Evolutionary conservation across 2,113 vertebrate species (phyloP), one percentile per base, ranked within the genome.

Genomic region (Stigmatopora nigra): DNA sequence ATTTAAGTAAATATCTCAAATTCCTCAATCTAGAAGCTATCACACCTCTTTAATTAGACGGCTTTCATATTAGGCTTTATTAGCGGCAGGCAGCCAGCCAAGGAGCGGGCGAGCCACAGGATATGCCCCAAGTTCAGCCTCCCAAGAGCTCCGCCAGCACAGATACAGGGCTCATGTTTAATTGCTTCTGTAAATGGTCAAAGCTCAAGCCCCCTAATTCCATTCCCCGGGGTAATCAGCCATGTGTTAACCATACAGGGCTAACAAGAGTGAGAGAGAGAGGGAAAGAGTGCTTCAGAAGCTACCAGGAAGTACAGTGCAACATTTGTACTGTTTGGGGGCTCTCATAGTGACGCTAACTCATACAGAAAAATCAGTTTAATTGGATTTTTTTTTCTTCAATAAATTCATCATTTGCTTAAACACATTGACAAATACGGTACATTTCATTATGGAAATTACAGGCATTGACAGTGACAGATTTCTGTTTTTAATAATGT

Each of bases 171-270:
- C 87, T 87, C 85, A 77, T 83, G 82, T 88, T 90, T 90, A 91
- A 91, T 90, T 89, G 88, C 86, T 88, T 90, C 88, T 88, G 86
- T 91, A 91, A 88, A 90, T 84, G 89, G 88, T 89, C 88, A 84
- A 79, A 87, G 86, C 88, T 86, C 83, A 76, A 87, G 81, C 73
- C 79, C 79, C 75, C 85, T 84, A 87, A 88, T 80, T 81, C 86
- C 71, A 82, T 80, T 88, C 89, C 88, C 87, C 48, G 2, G 88
- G 89, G 89, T 91, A 91, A 91, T 89, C 87, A 84, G 79, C 72
- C 88, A 79, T 84, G 83, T 86, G 84, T 84, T 84, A 78, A 75
- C 84, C 83, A 78, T 72, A 73, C 79, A 78, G 71, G 81, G 83
- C 63, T 44, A 78, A 73, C 67, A 68, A 70, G 65, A 80, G 82